These are phyloP conservation scores for Ctenicera cuprea DNA, from an alignment of 2,888 invertebrate genomes.

Conservation along the genomic window DNA sequence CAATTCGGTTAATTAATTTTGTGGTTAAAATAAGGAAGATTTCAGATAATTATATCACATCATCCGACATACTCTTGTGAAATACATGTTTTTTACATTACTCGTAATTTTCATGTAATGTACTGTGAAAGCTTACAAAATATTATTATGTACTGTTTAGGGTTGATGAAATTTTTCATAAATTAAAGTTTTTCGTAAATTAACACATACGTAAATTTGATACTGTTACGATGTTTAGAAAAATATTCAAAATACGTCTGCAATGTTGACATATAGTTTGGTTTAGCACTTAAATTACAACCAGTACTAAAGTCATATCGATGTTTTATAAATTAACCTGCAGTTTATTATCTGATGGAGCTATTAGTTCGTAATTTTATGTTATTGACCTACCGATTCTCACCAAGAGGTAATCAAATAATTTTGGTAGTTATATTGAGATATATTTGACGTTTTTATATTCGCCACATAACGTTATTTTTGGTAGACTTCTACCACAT, in stretches of 20 bases:
- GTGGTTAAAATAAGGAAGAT: conserved; percentile 23
- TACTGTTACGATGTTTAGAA: too few species aligned
- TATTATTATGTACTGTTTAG: too few species aligned
- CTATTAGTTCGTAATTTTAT: conserved; percentile 3
- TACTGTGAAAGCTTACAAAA: not conserved
- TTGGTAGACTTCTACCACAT: not conserved
- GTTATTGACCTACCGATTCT: not conserved
- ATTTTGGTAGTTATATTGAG: not conserved
- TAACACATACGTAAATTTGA: too few species aligned
- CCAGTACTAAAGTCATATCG: too few species aligned
- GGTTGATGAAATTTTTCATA: too few species aligned
- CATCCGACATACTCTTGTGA: conserved; percentile 19
- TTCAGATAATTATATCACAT: conserved; percentile 38
- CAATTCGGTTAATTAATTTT: conserved; percentile 47
- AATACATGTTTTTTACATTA: conserved; percentile 32
- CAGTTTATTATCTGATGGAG: not conserved
- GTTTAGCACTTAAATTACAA: too few species aligned
- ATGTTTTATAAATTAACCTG: not conserved
- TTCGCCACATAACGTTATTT: not conserved
- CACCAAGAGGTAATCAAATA: not conserved
- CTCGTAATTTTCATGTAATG: not conserved
- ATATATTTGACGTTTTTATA: conserved; percentile 10
- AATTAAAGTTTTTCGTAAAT: too few species aligned
- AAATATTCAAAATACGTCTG: too few species aligned
- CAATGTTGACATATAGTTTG: too few species aligned